Evolutionary conservation across 2,113 vertebrate genomes (phyloP), one percentile per base, ranked within the genome.

Genomic region (Hippoglossus stenolepis): DNA sequence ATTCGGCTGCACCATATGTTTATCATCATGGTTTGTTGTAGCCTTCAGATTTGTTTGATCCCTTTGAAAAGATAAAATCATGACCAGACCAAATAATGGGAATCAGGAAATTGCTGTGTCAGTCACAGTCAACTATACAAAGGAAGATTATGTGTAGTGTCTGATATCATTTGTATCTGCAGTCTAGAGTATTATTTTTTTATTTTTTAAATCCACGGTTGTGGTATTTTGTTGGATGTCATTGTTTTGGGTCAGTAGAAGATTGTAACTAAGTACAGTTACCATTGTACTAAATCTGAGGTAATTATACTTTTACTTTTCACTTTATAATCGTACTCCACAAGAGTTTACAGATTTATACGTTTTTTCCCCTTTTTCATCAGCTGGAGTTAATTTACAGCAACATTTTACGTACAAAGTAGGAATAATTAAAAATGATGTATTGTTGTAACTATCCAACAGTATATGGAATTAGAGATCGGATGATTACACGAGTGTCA

Each of bases 51-150:
- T 0, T 5, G 38, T 79, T 70, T 76, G 49, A 66, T 65, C 53
- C 63, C 17, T 75, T 74, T 65, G 58, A 66, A 9, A 60, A 53
- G 31, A 73, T 84, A 53, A 67, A 75, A 72, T 69, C 63, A 51
- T 38, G 21, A 64, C 24, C 17, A 12, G 31, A 51, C 60, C 60
- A 68, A 81, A 84, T 65, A 56, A 79, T 68, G 58, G 54, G 53
- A 87, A 62, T 69, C 60, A 58, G 45, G 58, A 72, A 84, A 75
- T 65, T 75, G 53, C 20, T 18, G 0, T 60, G 65, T 78, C 77
- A 69, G 59, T 77, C 64, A 75, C 53, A 66, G 47, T 43, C 26
- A 10, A 3, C 47, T 21, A 57, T 47, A 20, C 18, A 67, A 53
- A 58, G 17, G 21, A 20, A 62, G 20, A 15, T 56, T 65, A 65